Conservation (phyloP, 1,140 invertebrate genomes). For the Platyscapa corneri region DNA sequence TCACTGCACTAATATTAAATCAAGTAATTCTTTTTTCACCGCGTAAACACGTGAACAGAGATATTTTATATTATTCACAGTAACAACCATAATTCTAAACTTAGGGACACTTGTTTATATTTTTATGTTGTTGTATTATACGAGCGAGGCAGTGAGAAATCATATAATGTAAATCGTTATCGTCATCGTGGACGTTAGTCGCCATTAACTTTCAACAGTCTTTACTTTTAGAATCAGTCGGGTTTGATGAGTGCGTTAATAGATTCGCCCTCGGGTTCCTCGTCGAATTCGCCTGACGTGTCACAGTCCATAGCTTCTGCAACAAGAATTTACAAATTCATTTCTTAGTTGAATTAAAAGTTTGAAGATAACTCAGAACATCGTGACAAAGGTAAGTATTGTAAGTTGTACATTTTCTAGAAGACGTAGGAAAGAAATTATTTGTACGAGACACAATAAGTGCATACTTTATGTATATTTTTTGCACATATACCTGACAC, state of each 20-base stretch:
- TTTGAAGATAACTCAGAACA: neutral
- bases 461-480: neutral
- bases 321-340: constrained; percentile 42
- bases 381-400: neutral
- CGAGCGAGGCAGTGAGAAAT: neutral
- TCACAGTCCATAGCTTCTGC: constrained; percentile 53
- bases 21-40: neutral
- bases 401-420: neutral
- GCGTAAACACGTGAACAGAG: neutral
- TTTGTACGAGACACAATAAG: neutral
- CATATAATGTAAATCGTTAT: neutral
- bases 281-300: constrained; percentile 48
- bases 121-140: neutral
- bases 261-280: constrained; percentile 52
- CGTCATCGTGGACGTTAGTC: neutral
- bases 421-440: neutral
- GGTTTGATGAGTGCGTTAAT: constrained; percentile 51
- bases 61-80: neutral
- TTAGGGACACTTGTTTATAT: neutral
- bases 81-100: neutral
- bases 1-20: neutral
- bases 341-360: neutral
- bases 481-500: neutral
- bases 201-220: neutral
- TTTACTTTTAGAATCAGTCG: constrained; percentile 34